phyloP scores from a whole-genome alignment of 1,140 invertebrate species.

The Hyles vespertilio region DNA sequence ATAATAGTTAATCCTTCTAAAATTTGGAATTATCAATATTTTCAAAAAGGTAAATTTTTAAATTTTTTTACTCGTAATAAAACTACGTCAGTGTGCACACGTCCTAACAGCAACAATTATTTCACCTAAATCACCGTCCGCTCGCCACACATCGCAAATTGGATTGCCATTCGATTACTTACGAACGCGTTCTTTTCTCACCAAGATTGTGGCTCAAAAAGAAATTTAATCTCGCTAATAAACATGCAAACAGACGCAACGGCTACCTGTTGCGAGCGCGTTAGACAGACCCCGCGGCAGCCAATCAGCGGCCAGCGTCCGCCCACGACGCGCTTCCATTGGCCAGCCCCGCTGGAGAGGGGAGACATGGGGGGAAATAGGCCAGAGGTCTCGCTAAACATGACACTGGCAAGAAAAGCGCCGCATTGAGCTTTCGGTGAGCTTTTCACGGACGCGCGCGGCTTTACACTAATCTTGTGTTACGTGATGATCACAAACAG shows the following conservation, averaged over 20 bases:
- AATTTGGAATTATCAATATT: too few species aligned
- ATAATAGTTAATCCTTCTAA: too few species aligned
- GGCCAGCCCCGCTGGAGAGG: conserved; percentile 38
- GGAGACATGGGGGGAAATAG: conserved; percentile 35
- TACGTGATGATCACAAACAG: not conserved
- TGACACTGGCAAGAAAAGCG: conserved; percentile 66
- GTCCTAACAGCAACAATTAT: conserved; percentile 15
- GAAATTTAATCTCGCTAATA: conserved; percentile 73
- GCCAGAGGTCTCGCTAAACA: conserved; percentile 43
- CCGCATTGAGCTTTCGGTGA: conserved; percentile 67
- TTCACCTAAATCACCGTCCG: conserved; percentile 17
- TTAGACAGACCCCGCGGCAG: conserved; percentile 44
- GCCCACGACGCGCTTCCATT: conserved; percentile 58
- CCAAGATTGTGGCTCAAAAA: conserved; percentile 58
- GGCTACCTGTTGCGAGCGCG: conserved; percentile 61
- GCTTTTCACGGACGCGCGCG: conserved; percentile 61
- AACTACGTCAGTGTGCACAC: conserved; percentile 4
- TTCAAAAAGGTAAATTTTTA: not conserved
- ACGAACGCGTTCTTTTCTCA: conserved; percentile 30
- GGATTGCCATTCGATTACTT: conserved; percentile 45
- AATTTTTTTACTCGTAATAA: not conserved
- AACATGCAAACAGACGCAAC: conserved; percentile 68
- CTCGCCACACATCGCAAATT: conserved; percentile 30
- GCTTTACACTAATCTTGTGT: conserved; percentile 11
- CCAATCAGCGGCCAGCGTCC: conserved; percentile 57